These are phyloP conservation scores for Hemistola chrysoprasaria DNA, from an alignment of 2,888 invertebrate genomes.

Conservation along the genomic window DNA sequence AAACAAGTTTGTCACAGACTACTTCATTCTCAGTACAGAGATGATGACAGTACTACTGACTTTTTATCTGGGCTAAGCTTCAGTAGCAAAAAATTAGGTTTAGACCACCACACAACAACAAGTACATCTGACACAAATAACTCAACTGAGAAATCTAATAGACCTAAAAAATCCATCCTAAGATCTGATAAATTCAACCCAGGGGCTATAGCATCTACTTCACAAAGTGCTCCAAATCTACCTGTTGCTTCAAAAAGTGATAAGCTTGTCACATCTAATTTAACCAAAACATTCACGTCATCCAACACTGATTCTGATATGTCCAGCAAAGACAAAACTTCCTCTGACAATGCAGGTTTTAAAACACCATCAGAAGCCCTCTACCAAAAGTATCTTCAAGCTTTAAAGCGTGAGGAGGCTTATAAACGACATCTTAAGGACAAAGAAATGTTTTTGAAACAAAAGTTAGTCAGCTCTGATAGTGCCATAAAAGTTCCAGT, in stretches of 20 bases:
- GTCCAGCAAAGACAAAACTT: slow-evolving; percentile 56
- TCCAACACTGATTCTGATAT: slow-evolving; percentile 63
- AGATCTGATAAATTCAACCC: slow-evolving; percentile 63
- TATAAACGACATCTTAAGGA: slow-evolving; percentile 65
- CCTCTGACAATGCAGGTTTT: slow-evolving; percentile 49
- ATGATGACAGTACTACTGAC: slow-evolving; percentile 77
- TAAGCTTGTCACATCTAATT: slow-evolving; percentile 37
- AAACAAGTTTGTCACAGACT: slow-evolving; percentile 85
- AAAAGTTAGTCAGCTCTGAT: slow-evolving; percentile 62
- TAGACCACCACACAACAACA: slow-evolving; percentile 51
- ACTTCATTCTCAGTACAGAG: slow-evolving; percentile 81
- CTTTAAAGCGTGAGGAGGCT: slow-evolving; percentile 60
- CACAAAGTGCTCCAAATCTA: slow-evolving; percentile 73
- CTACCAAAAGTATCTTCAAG: slow-evolving; percentile 67
- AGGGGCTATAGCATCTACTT: slow-evolving; percentile 60
- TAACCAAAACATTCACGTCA: slow-evolving; percentile 36
- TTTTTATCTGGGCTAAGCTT: slow-evolving; percentile 72
- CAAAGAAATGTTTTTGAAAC: slow-evolving; percentile 69
- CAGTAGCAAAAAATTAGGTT: slow-evolving; percentile 49
- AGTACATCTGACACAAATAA: slow-evolving; percentile 68
- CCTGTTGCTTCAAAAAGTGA: slow-evolving; percentile 49
- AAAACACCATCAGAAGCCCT: slow-evolving; percentile 70
- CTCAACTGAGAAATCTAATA: slow-evolving; percentile 43
- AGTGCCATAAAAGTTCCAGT: slow-evolving; percentile 43
- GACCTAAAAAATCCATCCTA: slow-evolving; percentile 70